Percentiles rank a stretch among this genome's conserved stretches.
Evolutionary conservation across 2,797 vertebrate genomes (phyloP).

Genomic region (Anguilla megastoma): DNA sequence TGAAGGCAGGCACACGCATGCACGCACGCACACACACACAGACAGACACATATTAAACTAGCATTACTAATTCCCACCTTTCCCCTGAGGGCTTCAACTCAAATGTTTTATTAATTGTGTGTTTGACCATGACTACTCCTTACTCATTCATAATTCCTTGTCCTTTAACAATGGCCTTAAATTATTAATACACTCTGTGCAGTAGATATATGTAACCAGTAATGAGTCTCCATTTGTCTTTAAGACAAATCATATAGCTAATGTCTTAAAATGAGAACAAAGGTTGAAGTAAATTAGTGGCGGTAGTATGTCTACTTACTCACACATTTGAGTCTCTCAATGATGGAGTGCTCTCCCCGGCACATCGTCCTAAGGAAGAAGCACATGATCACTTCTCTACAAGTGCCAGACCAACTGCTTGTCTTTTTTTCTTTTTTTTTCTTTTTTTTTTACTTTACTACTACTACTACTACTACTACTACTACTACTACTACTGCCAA

Average conservation of each 20-base stretch:
- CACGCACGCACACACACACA: slow-evolving; percentile 28
- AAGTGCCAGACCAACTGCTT: background rate
- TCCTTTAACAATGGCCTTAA: slow-evolving; percentile 51
- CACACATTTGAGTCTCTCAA: slow-evolving; percentile 69
- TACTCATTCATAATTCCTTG: slow-evolving; percentile 33
- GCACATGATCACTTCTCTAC: slow-evolving; percentile 66
- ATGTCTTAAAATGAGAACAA: slow-evolving; percentile 56
- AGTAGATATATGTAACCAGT: slow-evolving; percentile 32
- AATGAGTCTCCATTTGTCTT: slow-evolving; percentile 57
- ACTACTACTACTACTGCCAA: background rate
- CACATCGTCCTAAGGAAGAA: slow-evolving; percentile 42
- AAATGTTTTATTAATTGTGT: slow-evolving; percentile 48
- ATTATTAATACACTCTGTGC: slow-evolving; percentile 47
- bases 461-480: background rate
- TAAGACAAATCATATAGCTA: slow-evolving; percentile 52
- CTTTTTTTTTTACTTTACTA: slow-evolving; percentile 53
- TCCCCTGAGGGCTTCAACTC: slow-evolving; percentile 40
- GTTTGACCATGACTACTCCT: slow-evolving; percentile 35
- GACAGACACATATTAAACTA: slow-evolving; percentile 21
- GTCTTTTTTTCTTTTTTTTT: slow-evolving; percentile 38
- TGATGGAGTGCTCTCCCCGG: slow-evolving; percentile 63
- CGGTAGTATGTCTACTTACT: slow-evolving; percentile 65
- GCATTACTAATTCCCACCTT: slow-evolving; percentile 14
- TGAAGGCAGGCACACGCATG: background rate
- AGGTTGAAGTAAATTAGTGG: background rate